Conservation (phyloP, 2,888 invertebrate species). For the Volucella zonaria region DNA sequence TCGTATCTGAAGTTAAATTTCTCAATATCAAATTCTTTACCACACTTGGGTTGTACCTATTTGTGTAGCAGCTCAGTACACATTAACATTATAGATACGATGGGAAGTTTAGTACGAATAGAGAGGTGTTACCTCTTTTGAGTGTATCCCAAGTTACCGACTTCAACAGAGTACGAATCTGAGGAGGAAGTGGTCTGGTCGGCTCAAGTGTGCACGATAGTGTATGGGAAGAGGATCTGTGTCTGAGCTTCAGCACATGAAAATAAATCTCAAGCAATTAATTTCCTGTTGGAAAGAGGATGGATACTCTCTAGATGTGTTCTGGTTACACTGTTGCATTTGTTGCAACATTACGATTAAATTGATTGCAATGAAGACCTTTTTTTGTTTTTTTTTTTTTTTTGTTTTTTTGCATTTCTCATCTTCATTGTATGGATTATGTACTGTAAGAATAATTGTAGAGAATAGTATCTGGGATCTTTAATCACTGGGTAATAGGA, state of each 20-base stretch:
- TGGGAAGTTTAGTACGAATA: background rate
- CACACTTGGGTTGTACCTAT: slow-evolving; percentile 16
- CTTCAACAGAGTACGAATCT: too few relatives aligned
- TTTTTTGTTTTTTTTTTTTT: background rate
- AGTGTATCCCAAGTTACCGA: background rate
- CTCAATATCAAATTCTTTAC: slow-evolving; percentile 45
- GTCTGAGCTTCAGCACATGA: slow-evolving; percentile 26
- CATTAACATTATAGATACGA: slow-evolving; percentile 27
- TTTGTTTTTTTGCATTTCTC: background rate
- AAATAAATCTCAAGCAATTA: slow-evolving; percentile 60
- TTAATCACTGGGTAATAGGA: slow-evolving; percentile 26
- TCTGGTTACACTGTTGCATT: slow-evolving; percentile 58
- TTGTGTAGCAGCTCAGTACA: background rate
- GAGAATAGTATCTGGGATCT: slow-evolving; percentile 31
- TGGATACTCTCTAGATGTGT: slow-evolving; percentile 14
- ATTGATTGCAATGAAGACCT: slow-evolving; percentile 45
- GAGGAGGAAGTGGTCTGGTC: background rate
- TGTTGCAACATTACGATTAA: slow-evolving; percentile 52
- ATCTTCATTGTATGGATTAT: background rate
- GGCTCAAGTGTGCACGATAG: slow-evolving; percentile 14
- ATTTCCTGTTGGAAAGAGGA: slow-evolving; percentile 28
- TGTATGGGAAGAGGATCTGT: background rate
- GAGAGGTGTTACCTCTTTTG: slow-evolving; percentile 5
- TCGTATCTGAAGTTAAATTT: slow-evolving; percentile 25
- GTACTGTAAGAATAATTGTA: background rate